Base-by-base conservation (phyloP, 2,797 vertebrate species). In the Clarias fuscus region DNA sequence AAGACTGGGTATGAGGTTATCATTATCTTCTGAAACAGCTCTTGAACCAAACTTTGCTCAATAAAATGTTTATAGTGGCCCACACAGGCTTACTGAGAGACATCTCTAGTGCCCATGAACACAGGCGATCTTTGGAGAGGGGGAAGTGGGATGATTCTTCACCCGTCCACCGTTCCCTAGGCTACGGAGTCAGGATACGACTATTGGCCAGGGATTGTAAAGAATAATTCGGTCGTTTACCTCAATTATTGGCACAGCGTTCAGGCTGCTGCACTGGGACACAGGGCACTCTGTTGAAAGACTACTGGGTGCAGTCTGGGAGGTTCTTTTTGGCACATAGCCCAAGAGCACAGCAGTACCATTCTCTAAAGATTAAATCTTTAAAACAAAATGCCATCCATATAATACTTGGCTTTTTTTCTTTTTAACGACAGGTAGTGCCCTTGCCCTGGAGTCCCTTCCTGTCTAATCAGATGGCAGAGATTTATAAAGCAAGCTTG, bases 161-260 rank as follows among this genome's bases (percentile, higher is more conserved):
- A 64, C 70, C 77, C 17, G 58, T 85, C 73, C 68, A 7, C 70
- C 30, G 86, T 88, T 86, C 72, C 88, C 78, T 75, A 82, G 87
- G 88, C 75, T 65, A 88, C 86, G 17, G 67, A 86, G 30, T 86
- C 85, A 85, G 82, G 85, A 83, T 86, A 68, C 43, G 48, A 90
- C 73, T 75, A 76, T 75, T 89, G 78, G 90, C 91, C 78, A 89
- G 73, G 83, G 88, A 89, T 91, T 92, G 83, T 76, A 87, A 93
- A 93, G 90, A 93, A 92, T 87, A 93, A 92, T 92, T 72, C 89
- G 88, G 86, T 82, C 91, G 89, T 93, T 94, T 91, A 92, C 86
- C 85, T 88, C 83, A 90, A 90, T 89, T 88, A 91, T 84, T 90
- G 91, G 90, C 90, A 78, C 80, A 87, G 91, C 79, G 70, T 85